Base-by-base conservation (phyloP, 2,888 invertebrate species). In the Heliconius ismenius region DNA sequence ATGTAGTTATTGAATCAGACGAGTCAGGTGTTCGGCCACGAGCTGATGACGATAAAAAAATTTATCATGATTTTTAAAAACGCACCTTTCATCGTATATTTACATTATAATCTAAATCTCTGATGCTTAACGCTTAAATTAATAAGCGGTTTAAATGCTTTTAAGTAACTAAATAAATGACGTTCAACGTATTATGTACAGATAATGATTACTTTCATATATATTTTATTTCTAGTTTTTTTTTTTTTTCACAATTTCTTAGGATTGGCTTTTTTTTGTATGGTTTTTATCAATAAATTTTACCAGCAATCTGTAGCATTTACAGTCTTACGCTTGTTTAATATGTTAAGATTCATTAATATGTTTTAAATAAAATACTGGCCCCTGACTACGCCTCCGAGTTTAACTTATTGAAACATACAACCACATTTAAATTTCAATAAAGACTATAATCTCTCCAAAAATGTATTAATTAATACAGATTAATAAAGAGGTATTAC, bases 1-100 rank as follows among this genome's bases (percentile, higher is more conserved):
- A 67, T 39, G 24, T 24, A 24, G 26, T 39, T n/a, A 36, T n/a
- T 67, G 24, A 39, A 6, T 65, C 24, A 43, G 36, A 67, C 15
- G 67, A 24, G 67, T 67, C 67, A 67, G 67, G 67, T 67, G 67
- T 43, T 58, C n/a, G 6, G 21, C n/a, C 70, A 70, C 70, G 54
- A 70, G 62, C 28, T 62, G 43, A 54, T 39, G 49, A 62, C 24
- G 67, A 70, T 58, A 54, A 58, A 1, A 9, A 58, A 24, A 24
- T 21, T 70, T 58, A 58, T 70, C 70, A 73, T 76, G 73, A 73
- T 68, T 76, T 62, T n/a, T 76, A 54, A 76, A 32, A 70, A 58
- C 58, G 36, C 70, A 70, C 70, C 70, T 70, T 70, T 54, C 58
- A 58, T 36, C 54, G 32, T 70, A 24, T 70, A 58, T 70, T 69